phyloP scores from a whole-genome alignment of 35 echinoderm and acorn worm genomes.

The Diadema setosum region DNA sequence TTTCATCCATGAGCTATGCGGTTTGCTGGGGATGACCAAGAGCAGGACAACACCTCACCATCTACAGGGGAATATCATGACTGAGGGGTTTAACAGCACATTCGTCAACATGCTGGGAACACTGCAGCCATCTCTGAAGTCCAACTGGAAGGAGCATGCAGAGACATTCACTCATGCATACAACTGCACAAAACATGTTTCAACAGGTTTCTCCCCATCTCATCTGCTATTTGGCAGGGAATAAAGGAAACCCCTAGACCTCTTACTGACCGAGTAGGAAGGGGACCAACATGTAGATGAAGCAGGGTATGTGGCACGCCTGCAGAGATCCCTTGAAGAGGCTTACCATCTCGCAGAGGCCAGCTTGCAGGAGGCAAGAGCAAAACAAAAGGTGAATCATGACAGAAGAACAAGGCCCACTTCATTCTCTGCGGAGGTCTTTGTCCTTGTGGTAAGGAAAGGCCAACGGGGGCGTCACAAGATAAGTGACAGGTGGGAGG shows the following conservation, averaged over 20 bases:
- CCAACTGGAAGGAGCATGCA: not conserved
- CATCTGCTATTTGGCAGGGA: slow-evolving; percentile 26
- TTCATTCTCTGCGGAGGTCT: not conserved
- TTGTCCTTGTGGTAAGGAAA: slow-evolving; percentile 16
- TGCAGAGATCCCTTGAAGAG: too few species aligned
- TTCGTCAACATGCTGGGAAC: slow-evolving; percentile 37
- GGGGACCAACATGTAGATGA: not conserved
- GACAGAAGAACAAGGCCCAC: not conserved
- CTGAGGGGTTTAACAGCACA: too few species aligned
- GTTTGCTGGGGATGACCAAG: slow-evolving; percentile 20
- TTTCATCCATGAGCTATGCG: slow-evolving; percentile 41
- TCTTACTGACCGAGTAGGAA: not conserved
- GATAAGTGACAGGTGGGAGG: slow-evolving; percentile 45
- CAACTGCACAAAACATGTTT: slow-evolving; percentile 13
- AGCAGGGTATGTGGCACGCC: not conserved
- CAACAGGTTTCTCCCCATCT: slow-evolving; percentile 35
- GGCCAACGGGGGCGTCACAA: too few species aligned
- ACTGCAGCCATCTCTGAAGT: not conserved
- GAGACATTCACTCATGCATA: slow-evolving; percentile 25
- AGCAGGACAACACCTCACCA: slow-evolving; percentile 58
- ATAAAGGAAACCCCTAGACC: slow-evolving; percentile 22
- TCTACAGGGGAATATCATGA: slow-evolving; percentile 30
- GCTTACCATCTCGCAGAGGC: too few species aligned
- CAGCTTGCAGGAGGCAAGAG: too few species aligned
- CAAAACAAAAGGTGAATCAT: not conserved